Conservation (phyloP, 2,888 invertebrate species). For the Caenorhabditis doughertyi region DNA sequence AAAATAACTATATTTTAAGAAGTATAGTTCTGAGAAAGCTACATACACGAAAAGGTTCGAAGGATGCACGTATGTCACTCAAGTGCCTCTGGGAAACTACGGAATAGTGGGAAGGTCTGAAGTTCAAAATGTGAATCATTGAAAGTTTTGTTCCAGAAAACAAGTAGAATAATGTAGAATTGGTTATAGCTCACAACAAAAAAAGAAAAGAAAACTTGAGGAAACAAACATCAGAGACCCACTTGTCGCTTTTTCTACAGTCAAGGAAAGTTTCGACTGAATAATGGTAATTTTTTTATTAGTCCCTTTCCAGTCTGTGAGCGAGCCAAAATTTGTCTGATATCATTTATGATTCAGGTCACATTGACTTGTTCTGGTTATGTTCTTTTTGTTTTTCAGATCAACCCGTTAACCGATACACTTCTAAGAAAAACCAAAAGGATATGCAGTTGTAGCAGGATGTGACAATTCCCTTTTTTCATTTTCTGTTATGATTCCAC, state of each 20-base stretch:
- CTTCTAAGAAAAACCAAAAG: conserved; percentile 9
- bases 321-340: not conserved
- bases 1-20: too few species aligned
- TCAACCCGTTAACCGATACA: conserved; percentile 12
- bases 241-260: too few species aligned
- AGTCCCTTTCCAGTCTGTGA: too few species aligned
- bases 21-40: not conserved
- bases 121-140: not conserved
- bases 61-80: not conserved
- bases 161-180: too few species aligned
- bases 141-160: not conserved
- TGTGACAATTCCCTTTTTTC: conserved; percentile 4
- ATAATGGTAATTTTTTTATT: too few species aligned
- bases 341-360: not conserved
- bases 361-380: not conserved
- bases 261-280: too few species aligned
- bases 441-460: conserved; percentile 6
- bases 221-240: too few species aligned
- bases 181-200: too few species aligned
- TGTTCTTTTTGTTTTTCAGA: not conserved
- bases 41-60: not conserved
- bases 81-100: not conserved
- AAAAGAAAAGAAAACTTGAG: too few species aligned
- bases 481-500: not conserved
- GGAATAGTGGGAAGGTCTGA: not conserved